Conservation (phyloP, 2,113 vertebrate species). For the Carlito syrichta region DNA sequence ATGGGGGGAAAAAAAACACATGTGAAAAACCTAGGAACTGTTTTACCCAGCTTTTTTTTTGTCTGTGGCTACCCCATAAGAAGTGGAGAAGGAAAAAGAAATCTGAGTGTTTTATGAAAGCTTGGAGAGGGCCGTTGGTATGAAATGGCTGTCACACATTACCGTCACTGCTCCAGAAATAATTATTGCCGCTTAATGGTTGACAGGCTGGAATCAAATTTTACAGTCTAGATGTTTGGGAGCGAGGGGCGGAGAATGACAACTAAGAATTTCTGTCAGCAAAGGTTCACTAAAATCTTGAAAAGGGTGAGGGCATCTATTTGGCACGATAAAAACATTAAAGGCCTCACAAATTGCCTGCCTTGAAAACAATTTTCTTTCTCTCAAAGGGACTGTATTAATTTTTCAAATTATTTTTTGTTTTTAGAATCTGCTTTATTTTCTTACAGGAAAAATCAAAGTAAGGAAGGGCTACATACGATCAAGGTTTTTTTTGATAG, state of each 20-base stretch:
- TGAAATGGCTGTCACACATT: constrained; percentile 35
- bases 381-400: neutral
- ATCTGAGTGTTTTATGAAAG: neutral
- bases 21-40: neutral
- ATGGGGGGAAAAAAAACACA: neutral
- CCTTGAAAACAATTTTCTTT: neutral
- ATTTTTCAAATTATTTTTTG: neutral
- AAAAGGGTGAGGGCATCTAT: neutral
- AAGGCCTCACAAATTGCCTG: neutral
- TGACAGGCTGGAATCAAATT: constrained; percentile 33
- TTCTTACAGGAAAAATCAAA: neutral
- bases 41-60: neutral
- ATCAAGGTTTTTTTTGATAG: neutral
- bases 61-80: neutral
- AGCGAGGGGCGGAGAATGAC: accelerated
- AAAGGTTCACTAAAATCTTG: neutral
- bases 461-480: neutral
- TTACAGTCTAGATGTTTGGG: constrained; percentile 39
- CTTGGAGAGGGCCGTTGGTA: constrained; percentile 6
- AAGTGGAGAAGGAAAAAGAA: neutral
- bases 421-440: neutral
- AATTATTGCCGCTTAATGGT: constrained; percentile 43
- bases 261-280: neutral
- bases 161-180: constrained; percentile 32
- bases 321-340: neutral